A percentile compares a stretch with the other conserved stretches of the same genome.
Evolutionary conservation across 1,140 invertebrate genomes (phyloP).

Genomic region (Bombus impatiens): DNA sequence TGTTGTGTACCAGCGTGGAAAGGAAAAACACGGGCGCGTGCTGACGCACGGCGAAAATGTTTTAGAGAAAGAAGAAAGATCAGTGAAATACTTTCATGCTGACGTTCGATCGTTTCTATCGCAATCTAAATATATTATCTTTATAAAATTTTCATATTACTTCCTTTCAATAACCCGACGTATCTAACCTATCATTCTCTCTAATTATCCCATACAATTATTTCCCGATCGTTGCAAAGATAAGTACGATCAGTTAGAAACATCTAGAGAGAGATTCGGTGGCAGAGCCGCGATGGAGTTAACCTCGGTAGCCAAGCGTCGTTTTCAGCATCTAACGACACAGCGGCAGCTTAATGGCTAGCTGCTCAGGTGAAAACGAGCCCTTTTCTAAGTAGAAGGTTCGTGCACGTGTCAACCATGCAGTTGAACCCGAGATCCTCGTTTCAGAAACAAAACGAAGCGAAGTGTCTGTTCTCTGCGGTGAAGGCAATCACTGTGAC

Average conservation of each 20-base stretch:
- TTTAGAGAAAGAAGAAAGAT: too few relatives aligned
- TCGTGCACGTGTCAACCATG: conserved; percentile 41
- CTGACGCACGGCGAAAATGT: not conserved
- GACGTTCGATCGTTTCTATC: not conserved
- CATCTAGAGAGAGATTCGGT: too few relatives aligned
- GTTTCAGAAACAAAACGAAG: conserved; percentile 31
- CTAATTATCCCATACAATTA: not conserved
- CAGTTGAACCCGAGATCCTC: not conserved
- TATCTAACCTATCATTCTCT: not conserved
- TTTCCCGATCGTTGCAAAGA: not conserved
- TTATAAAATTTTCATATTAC: not conserved
- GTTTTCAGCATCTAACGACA: not conserved
- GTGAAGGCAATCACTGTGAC: conserved; percentile 67
- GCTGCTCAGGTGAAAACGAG: conserved; percentile 36
- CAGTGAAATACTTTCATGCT: not conserved
- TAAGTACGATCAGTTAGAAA: not conserved
- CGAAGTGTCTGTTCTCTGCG: conserved; percentile 55
- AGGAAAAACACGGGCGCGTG: not conserved
- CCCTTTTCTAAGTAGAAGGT: conserved; percentile 4
- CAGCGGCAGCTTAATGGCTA: not conserved
- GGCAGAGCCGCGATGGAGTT: not conserved
- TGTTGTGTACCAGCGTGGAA: conserved; percentile 24
- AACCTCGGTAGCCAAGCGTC: not conserved
- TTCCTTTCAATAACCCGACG: too few relatives aligned
- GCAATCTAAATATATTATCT: not conserved